Conservation (phyloP, 2,113 vertebrate genomes). For the Sebastes fasciatus region DNA sequence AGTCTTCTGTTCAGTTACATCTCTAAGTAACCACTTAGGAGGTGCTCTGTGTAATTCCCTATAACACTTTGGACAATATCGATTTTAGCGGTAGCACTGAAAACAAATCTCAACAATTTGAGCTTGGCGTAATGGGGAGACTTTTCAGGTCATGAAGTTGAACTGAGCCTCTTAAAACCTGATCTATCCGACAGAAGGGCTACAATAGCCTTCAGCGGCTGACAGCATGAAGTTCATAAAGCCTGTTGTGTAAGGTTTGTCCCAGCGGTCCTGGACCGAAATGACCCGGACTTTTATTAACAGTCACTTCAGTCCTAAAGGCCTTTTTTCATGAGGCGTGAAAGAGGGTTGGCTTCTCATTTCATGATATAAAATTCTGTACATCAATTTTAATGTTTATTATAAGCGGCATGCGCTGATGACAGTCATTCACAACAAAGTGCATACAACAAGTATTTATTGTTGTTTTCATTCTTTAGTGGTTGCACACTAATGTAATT, state of each 20-base stretch:
- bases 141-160: conserved; percentile 47
- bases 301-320: conserved; percentile 32
- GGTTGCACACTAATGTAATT: conserved; percentile 6
- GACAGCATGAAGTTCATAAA: conserved; percentile 60
- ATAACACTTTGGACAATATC: conserved; percentile 35
- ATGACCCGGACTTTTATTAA: conserved; percentile 64
- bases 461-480: conserved; percentile 22
- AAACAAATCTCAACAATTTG: conserved; percentile 45
- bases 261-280: conserved; percentile 39
- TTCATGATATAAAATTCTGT: conserved; percentile 30
- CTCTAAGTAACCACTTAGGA: conserved; percentile 27
- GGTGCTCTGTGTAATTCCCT: conserved; percentile 22
- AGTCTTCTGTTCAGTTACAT: background rate
- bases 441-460: conserved; percentile 30
- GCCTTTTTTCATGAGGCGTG: conserved; percentile 56
- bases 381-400: conserved; percentile 35
- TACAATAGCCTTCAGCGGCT: conserved; percentile 51
- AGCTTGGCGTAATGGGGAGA: conserved; percentile 29
- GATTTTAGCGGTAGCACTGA: conserved; percentile 26
- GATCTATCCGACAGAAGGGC: conserved; percentile 29
- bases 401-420: conserved; percentile 17
- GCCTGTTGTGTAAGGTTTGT: conserved; percentile 44
- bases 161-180: conserved; percentile 47
- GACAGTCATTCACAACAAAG: conserved; percentile 21
- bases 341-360: conserved; percentile 30